Evolutionary conservation across 1,140 invertebrate genomes (phyloP), one percentile per base, ranked within the genome.

Genomic region (Zaprionus ghesquierei): DNA sequence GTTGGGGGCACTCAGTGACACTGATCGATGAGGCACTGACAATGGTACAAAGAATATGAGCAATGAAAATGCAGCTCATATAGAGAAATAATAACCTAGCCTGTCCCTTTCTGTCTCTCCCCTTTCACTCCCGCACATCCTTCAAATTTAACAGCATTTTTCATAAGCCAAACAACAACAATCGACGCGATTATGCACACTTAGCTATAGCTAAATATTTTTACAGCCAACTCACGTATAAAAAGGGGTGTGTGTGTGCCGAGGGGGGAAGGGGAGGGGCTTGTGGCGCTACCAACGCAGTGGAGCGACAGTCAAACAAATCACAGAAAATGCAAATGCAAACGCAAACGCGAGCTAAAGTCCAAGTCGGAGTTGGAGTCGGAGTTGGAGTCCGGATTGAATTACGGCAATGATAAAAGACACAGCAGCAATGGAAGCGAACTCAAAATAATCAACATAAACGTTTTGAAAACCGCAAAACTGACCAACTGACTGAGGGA

Each of bases 391-490:
- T 54, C 2, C 38, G 64, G 51, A 38, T 69, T 75, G 71, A 69
- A 64, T 63, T 69, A 56, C 53, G 25, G 46, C 25, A 15, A 63
- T 58, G 44, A 69, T 72, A 66, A 64, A 59, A 35, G 27, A 18
- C 44, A n/a, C 33, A 54, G 25, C 29, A 56, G 50, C 23, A 51
- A 25, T 27, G 18, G 46, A 33, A 23, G 27, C n/a, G n/a, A 31
- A 33, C 53, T 56, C 41, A 10, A 73, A 77, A 75, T 75, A 78
- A 78, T 78, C 75, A 75, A 70, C 75, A 46, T 75, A 77, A 77
- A 75, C 61, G 70, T 74, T 77, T 69, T 63, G 22, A 59, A 41
- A 76, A 76, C 74, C 74, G 63, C 74, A 73, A 73, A 73, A 73
- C 56, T 54, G 49, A 72, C 69, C 27, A 20, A 66, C 15, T 61